Percentiles rank a stretch among this genome's conserved stretches.
Conservation (phyloP, 2,888 invertebrate species). For the Amblyjoppa fuscipennis region DNA sequence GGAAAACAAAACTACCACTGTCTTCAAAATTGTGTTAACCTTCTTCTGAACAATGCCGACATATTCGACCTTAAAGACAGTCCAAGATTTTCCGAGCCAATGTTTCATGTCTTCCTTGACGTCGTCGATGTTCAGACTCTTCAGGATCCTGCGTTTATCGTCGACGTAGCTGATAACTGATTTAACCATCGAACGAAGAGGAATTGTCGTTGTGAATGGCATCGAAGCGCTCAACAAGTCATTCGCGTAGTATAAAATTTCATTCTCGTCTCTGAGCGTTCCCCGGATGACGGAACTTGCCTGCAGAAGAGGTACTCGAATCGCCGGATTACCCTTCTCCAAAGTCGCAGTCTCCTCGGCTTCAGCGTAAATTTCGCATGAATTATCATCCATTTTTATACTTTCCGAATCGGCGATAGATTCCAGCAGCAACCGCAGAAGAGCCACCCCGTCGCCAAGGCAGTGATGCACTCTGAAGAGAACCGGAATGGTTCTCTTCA, state of each 20-base stretch:
- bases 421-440: constrained; percentile 86
- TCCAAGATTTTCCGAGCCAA: constrained; percentile 1
- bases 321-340: neutral
- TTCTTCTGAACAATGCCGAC: constrained; percentile 29
- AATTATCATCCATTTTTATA: neutral
- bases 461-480: constrained; percentile 87
- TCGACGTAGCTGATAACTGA: constrained; percentile 40
- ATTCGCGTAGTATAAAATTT: constrained; percentile 63
- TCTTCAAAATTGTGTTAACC: constrained; percentile 17
- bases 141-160: constrained; percentile 36
- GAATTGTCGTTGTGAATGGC: constrained; percentile 71
- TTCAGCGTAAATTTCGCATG: neutral
- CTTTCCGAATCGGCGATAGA: constrained; percentile 84
- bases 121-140: constrained; percentile 30
- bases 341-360: neutral
- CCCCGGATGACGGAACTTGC: constrained; percentile 50
- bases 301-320: constrained; percentile 53
- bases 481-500: constrained; percentile 82
- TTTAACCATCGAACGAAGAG: constrained; percentile 10
- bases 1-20: constrained; percentile 59
- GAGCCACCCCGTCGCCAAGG: constrained; percentile 86
- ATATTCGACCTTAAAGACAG: constrained; percentile 30
- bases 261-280: constrained; percentile 40
- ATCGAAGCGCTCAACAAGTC: constrained; percentile 72
- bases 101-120: constrained; percentile 37